Conservation (phyloP, 2,113 vertebrate genomes). For the Neodon shergylaensis region DNA sequence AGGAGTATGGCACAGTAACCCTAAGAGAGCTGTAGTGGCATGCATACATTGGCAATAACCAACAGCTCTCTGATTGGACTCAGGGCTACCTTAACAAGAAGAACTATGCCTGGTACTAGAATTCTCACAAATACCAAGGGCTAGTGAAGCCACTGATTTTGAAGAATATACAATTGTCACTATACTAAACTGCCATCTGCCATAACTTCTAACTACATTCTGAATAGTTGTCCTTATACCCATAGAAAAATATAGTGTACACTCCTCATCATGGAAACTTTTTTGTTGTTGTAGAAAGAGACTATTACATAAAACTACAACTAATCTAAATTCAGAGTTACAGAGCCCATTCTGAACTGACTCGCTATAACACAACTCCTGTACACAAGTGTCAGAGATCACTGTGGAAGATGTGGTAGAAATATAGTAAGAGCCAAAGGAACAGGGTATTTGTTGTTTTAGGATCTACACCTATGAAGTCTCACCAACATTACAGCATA, state of each 20-base stretch:
- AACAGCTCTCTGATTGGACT: neutral
- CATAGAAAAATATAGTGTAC: neutral
- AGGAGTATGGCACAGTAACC: neutral
- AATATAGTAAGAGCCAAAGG: neutral
- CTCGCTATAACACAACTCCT: neutral
- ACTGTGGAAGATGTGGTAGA: neutral
- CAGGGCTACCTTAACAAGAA: neutral
- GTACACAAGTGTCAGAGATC: neutral
- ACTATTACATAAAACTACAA: neutral
- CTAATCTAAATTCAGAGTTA: neutral
- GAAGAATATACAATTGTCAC: neutral
- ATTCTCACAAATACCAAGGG: neutral
- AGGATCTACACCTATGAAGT: neutral
- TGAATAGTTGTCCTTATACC: neutral
- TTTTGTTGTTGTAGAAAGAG: neutral
- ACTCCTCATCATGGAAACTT: neutral
- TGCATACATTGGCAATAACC: neutral
- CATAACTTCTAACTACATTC: neutral
- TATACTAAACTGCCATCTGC: neutral
- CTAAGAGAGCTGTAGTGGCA: neutral
- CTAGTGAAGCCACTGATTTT: neutral
- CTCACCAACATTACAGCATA: neutral
- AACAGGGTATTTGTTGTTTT: neutral
- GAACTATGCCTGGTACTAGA: neutral
- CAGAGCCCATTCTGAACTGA: neutral